Evolutionary conservation across 2,113 vertebrate species (phyloP), one percentile per base, ranked within the genome.

Genomic region (Nerophis lumbriciformis): DNA sequence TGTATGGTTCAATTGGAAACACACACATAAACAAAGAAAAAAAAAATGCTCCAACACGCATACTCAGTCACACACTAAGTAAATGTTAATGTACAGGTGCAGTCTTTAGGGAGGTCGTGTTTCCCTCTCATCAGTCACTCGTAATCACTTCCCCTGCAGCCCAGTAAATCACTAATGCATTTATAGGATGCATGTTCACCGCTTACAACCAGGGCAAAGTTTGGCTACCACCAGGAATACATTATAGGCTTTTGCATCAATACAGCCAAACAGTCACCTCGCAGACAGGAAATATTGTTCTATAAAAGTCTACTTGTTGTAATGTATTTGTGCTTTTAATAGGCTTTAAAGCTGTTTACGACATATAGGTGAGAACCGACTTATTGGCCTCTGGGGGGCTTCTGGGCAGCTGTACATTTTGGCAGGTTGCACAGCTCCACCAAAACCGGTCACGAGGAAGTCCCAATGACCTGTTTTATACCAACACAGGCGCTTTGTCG

Each of bases 401-500:
- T 38, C 61, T 75, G 77, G 71, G 66, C 59, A 8, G 73, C 76
- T 88, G 83, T 87, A 75, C 78, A 82, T 83, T 53, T 82, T 88
- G 90, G 88, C 88, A 81, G 69, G 80, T 79, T 76, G 67, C 73
- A 62, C 45, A 12, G 62, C 67, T 79, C 79, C 74, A 71, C 74
- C 78, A 76, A 76, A 28, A 75, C 77, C 59, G 44, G 73, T 83
- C 80, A 68, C 60, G 68, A 85, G 89, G 87, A 87, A 87, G 88
- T 90, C 89, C 89, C 75, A 90, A 80, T 88, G 87, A 90, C 83
- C 89, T 90, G 90, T 90, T 90, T 89, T 87, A 90, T 71, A 88
- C 84, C 83, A 87, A 86, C 85, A 82, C 85, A 80, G 78, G 80
- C 69, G 79, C 82, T 79, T 82, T 86, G 73, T 87, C 76, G 63